Conservation (phyloP, 2,113 vertebrate genomes). For the Heterotis niloticus region DNA sequence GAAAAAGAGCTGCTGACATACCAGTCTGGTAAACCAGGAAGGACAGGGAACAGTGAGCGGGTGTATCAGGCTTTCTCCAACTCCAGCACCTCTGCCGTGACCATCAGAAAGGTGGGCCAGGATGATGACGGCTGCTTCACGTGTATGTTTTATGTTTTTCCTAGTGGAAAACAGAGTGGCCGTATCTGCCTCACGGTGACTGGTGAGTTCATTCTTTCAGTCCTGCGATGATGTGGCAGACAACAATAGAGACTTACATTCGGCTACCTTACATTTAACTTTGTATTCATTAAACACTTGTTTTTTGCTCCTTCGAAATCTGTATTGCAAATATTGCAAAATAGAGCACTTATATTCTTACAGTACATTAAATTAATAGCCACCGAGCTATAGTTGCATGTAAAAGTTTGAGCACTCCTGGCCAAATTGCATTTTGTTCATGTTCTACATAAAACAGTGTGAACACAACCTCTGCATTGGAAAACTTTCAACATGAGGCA, state of each 20-base stretch:
- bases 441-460: too few relatives aligned
- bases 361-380: not conserved
- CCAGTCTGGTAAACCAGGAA: slow-evolving; percentile 49
- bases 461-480: too few relatives aligned
- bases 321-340: not conserved
- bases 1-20: slow-evolving; percentile 63
- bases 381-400: not conserved
- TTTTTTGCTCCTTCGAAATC: not conserved
- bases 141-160: slow-evolving; percentile 64
- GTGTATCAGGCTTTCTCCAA: slow-evolving; percentile 56
- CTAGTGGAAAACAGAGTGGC: slow-evolving; percentile 53
- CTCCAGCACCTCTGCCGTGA: slow-evolving; percentile 56
- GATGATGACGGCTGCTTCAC: slow-evolving; percentile 68
- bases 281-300: not conserved
- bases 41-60: slow-evolving; percentile 60
- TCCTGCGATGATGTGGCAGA: not conserved
- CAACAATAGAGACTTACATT: not conserved
- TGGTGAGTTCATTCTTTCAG: slow-evolving; percentile 46
- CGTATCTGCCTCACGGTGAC: slow-evolving; percentile 60
- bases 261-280: not conserved
- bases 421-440: too few relatives aligned
- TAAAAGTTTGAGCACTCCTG: too few relatives aligned
- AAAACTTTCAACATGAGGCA: too few relatives aligned
- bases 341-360: not conserved
- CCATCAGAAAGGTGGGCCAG: slow-evolving; percentile 60